Conservation (phyloP, 2,113 vertebrate species). For the Toxostoma redivivum region DNA sequence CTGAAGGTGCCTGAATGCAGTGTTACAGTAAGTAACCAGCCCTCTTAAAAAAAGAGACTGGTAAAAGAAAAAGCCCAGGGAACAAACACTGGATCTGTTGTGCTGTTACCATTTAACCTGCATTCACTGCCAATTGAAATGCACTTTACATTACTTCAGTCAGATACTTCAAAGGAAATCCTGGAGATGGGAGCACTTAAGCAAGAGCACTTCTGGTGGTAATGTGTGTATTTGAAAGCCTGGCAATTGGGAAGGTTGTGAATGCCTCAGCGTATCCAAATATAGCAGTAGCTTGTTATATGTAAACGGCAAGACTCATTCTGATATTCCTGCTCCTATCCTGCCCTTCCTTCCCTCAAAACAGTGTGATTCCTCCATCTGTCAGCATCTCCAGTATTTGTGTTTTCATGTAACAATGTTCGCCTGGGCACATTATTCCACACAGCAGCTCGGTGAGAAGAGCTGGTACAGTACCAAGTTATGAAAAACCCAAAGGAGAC, state of each 20-base stretch:
- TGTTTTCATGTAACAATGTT: not conserved
- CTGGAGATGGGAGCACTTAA: conserved; percentile 68
- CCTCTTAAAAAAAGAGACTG: conserved; percentile 28
- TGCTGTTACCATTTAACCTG: conserved; percentile 65
- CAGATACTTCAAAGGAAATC: conserved; percentile 67
- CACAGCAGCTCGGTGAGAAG: not conserved
- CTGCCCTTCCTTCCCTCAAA: conserved; percentile 18
- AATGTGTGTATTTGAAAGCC: conserved; percentile 65
- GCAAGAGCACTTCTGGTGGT: conserved; percentile 68
- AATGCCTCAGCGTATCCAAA: conserved; percentile 52
- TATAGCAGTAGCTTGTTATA: conserved; percentile 43
- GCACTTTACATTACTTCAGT: conserved; percentile 69
- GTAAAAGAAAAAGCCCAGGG: conserved; percentile 59
- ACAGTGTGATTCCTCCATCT: conserved; percentile 17
- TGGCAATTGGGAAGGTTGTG: conserved; percentile 62
- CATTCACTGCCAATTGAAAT: conserved; percentile 66
- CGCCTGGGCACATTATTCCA: not conserved
- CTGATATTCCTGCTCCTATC: conserved; percentile 24
- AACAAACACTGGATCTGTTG: conserved; percentile 64
- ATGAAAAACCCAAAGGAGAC: not conserved
- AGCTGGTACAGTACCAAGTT: not conserved
- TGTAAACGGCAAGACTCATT: conserved; percentile 31
- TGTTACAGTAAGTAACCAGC: conserved; percentile 4
- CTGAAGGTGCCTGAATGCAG: conserved; percentile 40
- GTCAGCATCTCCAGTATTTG: not conserved